Conservation (phyloP, 2,113 vertebrate genomes). For the Grantiella picta region DNA sequence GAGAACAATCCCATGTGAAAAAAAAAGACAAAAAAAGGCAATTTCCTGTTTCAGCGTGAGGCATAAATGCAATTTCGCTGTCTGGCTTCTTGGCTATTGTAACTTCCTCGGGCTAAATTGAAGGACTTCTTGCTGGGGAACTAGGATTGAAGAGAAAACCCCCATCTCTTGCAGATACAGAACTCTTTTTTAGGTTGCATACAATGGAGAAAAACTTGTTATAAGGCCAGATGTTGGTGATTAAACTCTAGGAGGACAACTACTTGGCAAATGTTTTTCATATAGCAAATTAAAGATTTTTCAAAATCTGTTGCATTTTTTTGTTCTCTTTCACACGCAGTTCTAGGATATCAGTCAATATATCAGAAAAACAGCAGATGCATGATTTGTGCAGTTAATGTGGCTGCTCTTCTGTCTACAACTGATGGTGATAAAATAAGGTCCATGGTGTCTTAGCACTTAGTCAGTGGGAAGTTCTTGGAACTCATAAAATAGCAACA, state of each 20-base stretch:
- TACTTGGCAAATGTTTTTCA: neutral
- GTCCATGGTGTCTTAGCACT: neutral
- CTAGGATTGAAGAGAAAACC: neutral
- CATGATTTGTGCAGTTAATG: neutral
- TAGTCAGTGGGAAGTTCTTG: neutral
- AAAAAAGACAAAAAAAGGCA: neutral
- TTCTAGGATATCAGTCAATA: neutral
- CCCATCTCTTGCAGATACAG: neutral
- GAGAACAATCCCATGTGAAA: conserved; percentile 30
- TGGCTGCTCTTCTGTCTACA: neutral
- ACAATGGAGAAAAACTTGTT: neutral
- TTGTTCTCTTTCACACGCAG: neutral
- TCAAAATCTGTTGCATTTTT: neutral
- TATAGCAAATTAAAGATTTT: neutral
- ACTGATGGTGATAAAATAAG: neutral
- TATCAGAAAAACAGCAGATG: neutral
- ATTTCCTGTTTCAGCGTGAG: conserved; percentile 41
- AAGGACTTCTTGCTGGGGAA: conserved; percentile 48
- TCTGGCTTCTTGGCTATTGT: conserved; percentile 40
- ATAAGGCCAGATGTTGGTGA: neutral
- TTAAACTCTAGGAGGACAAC: neutral
- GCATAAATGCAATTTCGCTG: conserved; percentile 34
- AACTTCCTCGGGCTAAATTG: conserved; percentile 17
- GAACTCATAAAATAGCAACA: neutral
- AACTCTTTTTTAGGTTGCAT: neutral